phyloP scores from a whole-genome alignment of 2,113 vertebrate species.

The Ia io region DNA sequence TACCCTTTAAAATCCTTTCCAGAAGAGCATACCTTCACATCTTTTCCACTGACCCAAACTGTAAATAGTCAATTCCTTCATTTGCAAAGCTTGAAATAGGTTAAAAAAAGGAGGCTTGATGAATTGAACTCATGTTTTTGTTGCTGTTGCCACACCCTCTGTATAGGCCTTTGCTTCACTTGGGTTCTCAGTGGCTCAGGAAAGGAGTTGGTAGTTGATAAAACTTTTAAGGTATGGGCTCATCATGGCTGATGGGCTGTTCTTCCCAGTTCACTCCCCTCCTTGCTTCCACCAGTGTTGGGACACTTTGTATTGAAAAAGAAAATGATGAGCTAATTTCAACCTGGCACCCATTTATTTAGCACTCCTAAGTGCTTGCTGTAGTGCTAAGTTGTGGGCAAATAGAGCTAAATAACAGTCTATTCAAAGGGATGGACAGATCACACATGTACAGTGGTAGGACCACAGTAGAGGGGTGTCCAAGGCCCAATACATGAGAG shows the following conservation, averaged over 20 bases:
- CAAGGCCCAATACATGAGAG: not conserved
- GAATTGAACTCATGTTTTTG: not conserved
- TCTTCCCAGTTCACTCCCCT: not conserved
- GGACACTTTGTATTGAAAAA: slow-evolving; percentile 19
- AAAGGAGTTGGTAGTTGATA: not conserved
- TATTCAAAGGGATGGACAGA: not conserved
- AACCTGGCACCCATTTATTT: not conserved
- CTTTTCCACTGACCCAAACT: slow-evolving; percentile 25
- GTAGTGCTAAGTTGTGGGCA: not conserved
- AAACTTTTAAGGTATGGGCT: not conserved
- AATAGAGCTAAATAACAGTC: not conserved
- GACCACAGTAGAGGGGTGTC: not conserved
- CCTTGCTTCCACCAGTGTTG: not conserved
- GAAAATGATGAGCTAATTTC: slow-evolving; percentile 11
- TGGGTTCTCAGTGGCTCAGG: not conserved
- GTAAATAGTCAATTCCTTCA: not conserved
- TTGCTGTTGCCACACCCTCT: not conserved
- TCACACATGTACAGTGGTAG: not conserved
- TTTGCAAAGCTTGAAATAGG: slow-evolving; percentile 22
- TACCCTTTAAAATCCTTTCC: slow-evolving; percentile 51
- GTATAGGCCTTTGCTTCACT: not conserved
- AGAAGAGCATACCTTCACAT: slow-evolving; percentile 28
- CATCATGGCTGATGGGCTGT: not conserved
- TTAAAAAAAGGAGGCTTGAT: not conserved
- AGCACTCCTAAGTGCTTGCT: not conserved